These are phyloP conservation scores for Agrotis puta DNA, from an alignment of 2,888 invertebrate species.

Conservation along the genomic window DNA sequence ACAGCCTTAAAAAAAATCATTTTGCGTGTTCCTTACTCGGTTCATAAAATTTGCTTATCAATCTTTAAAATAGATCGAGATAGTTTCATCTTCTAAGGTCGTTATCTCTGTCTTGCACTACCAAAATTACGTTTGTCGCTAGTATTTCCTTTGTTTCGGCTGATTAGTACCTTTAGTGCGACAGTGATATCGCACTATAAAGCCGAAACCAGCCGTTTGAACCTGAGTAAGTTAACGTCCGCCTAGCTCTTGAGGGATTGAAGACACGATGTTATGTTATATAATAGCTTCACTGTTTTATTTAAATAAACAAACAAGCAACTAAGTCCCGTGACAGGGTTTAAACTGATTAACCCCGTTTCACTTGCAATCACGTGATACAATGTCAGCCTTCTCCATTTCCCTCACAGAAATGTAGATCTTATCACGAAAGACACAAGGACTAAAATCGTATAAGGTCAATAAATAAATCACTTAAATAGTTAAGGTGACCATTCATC, in stretches of 20 bases:
- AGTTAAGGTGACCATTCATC: conserved; percentile 72
- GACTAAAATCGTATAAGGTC: conserved; percentile 33
- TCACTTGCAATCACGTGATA: conserved; percentile 64
- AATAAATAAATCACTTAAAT: conserved; percentile 65
- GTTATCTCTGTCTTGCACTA: too few species aligned
- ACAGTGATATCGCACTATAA: too few species aligned
- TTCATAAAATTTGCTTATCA: too few species aligned
- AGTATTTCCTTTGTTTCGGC: too few species aligned
- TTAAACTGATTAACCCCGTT: conserved; percentile 73
- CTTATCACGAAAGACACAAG: conserved; percentile 24
- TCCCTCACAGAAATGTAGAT: conserved; percentile 2
- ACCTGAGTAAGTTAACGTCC: too few species aligned
- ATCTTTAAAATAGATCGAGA: too few species aligned
- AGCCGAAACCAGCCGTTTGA: too few species aligned
- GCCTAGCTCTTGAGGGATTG: neutral
- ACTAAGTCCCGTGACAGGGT: conserved; percentile 50
- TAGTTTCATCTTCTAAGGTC: too few species aligned
- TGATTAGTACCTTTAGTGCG: too few species aligned
- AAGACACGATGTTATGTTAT: neutral
- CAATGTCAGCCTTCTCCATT: conserved; percentile 36
- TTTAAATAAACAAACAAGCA: conserved; percentile 48
- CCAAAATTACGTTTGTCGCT: too few species aligned
- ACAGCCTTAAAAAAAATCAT: too few species aligned
- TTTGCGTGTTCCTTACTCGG: too few species aligned
- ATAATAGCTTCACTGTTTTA: conserved; percentile 51